Base-by-base conservation (phyloP, 2,888 invertebrate genomes). In the Diaprepes abbreviatus region DNA sequence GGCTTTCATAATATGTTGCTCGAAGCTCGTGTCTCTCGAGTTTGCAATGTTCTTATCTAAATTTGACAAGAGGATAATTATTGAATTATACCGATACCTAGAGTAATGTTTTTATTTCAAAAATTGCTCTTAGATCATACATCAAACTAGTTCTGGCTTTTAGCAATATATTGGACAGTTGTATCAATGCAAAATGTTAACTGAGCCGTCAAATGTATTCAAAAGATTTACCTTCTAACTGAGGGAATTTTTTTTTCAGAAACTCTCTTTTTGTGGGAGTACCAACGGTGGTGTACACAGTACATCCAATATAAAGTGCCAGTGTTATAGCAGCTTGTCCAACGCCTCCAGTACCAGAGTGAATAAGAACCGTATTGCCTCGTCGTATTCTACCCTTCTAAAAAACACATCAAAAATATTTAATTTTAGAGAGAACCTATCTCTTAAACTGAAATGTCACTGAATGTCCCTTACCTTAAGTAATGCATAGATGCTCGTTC, bases 21-120 rank as follows among this genome's bases (percentile, higher is more conserved):
- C 97, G 82, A 98, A 98, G 0, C 92, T 90, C 0, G 90, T 88
- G 80, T 96, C 92, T 76, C 95, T 89, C 7, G 97, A 95, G 83
- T 95, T 77, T 2, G 75, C 73, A 16, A 79, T 78, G 50, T 78
- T 64, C 3, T 63, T 31, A 19, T 75, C 77, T 77, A 45, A 0
- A 73, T 6, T 10, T 12, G n/a, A n/a, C n/a, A n/a, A n/a, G n/a
- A n/a, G n/a, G n/a, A n/a, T n/a, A n/a, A n/a, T n/a, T n/a, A n/a
- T n/a, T n/a, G n/a, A n/a, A n/a, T n/a, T n/a, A n/a, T n/a, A n/a
- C n/a, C n/a, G n/a, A n/a, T n/a, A n/a, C n/a, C n/a, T n/a, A n/a
- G n/a, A n/a, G n/a, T n/a, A n/a, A n/a, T n/a, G n/a, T n/a, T n/a
- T n/a, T n/a, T n/a, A n/a, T n/a, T n/a, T n/a, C n/a, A n/a, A n/a